Conservation (phyloP, 53 echinoderm and acorn worm genomes). For the Echinarachnius parma region DNA sequence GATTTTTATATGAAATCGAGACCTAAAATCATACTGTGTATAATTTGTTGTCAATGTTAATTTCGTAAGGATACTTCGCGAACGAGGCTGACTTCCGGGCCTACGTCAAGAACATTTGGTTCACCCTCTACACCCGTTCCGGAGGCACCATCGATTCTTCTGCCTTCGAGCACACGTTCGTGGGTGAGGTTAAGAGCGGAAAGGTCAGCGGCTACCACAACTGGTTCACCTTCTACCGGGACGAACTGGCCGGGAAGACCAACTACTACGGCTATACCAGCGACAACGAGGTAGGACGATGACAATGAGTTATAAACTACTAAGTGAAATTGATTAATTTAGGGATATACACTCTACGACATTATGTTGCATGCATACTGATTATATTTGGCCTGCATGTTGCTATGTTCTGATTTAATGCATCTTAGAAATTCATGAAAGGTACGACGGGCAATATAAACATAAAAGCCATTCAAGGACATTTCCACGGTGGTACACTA, state of each 20-base stretch:
- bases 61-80: slow-evolving; percentile 39
- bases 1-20: slow-evolving; percentile 5
- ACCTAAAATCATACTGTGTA: too few species aligned
- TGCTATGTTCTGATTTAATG: too few species aligned
- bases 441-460: too few species aligned
- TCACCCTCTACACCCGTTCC: slow-evolving; percentile 43
- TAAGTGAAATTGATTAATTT: too few species aligned
- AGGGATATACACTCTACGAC: too few species aligned
- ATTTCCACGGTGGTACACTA: too few species aligned
- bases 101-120: slow-evolving; percentile 37
- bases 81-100: slow-evolving; percentile 17
- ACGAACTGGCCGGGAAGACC: slow-evolving; percentile 13
- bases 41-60: too few species aligned
- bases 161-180: slow-evolving; percentile 58
- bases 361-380: too few species aligned
- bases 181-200: slow-evolving; percentile 53
- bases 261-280: slow-evolving; percentile 58
- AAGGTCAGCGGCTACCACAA: slow-evolving; percentile 62
- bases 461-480: too few species aligned
- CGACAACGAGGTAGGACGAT: slow-evolving; percentile 33
- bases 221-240: slow-evolving; percentile 52
- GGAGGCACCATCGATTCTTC: slow-evolving; percentile 37
- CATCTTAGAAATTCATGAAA: too few species aligned
- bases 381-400: too few species aligned
- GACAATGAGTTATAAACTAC: too few species aligned